These are phyloP conservation scores for Musca domestica DNA, from an alignment of 1,140 invertebrate genomes.

Conservation along the genomic window DNA sequence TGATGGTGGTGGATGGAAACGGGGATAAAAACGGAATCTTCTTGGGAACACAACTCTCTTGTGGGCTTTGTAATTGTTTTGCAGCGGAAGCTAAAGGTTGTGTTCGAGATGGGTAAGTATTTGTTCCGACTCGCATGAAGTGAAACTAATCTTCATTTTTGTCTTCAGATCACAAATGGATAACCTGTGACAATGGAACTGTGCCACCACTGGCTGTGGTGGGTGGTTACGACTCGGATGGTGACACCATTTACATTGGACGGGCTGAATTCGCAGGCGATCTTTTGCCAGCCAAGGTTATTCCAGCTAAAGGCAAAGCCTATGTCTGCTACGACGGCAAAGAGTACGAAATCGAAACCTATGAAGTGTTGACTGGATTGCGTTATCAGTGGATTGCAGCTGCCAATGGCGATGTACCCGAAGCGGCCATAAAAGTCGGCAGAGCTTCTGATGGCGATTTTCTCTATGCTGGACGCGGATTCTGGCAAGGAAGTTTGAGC, in stretches of 20 bases:
- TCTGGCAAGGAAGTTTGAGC: constrained; percentile 64
- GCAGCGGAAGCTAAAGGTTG: no score
- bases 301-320: constrained; percentile 57
- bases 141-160: no score
- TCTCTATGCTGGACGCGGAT: constrained; percentile 64
- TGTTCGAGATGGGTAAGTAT: constrained; percentile 13
- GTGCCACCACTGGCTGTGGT: constrained; percentile 58
- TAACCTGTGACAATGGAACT: constrained; percentile 36
- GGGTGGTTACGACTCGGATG: constrained; percentile 71
- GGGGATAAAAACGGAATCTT: no score
- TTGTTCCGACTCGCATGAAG: background rate
- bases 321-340: constrained; percentile 43
- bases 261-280: constrained; percentile 71
- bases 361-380: constrained; percentile 54
- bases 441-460: constrained; percentile 62
- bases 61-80: no score
- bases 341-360: constrained; percentile 42
- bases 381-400: constrained; percentile 57
- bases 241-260: constrained; percentile 71
- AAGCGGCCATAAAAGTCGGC: constrained; percentile 59
- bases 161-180: constrained; percentile 35
- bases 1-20: no score
- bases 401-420: constrained; percentile 57
- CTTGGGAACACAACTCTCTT: no score
- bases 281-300: constrained; percentile 73